Base-by-base conservation (phyloP, 1,140 invertebrate species). In the Diplogasteroides magnus region DNA sequence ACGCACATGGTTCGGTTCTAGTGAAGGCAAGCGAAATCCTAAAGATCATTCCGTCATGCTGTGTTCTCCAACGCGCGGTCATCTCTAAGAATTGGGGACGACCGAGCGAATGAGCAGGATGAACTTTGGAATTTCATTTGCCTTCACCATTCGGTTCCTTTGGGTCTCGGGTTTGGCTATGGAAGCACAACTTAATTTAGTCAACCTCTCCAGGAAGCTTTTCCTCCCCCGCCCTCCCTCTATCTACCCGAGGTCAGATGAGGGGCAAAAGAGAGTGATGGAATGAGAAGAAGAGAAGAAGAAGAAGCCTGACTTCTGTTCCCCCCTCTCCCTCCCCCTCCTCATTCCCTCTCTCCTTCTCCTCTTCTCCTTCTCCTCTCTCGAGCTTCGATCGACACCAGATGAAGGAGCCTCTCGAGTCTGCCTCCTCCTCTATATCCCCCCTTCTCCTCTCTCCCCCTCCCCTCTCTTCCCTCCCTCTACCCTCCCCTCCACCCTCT, bases 361-460 rank as follows among this genome's bases (percentile, higher is more conserved):
- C 31, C 32, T 64, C 64, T 58, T 27, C 56, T 66, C 57, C 64
- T 58, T 56, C 65, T 59, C 23, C 57, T 60, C 25, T 31, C 59
- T 25, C 27, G 57, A 26, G 31, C 55, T 29, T 29, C 37, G 48
- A 27, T 31, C 31, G 32, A 31, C 55, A 58, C n/a, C 25, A 29
- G 55, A 56, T 60, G 65, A 57, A 32, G 65, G 55, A 56, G 57
- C 31, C 65, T 67, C 65, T 32, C 59, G 59, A 67, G 32, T 58
- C 59, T 58, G 57, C 59, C 31, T 31, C 57, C 57, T 57, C 59
- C 59, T 59, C 32, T 58, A 58, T 48, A 58, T 67, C 59, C 59
- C 32, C 65, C 31, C 59, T 67, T 31, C 57, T n/a, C 15, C 29
- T 27, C 29, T 19, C 19, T 19, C 19, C 26, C 28, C 61, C 28